Evolutionary conservation across 2,888 invertebrate genomes (phyloP), one percentile per base, ranked within the genome.

Genomic region (Habrosyne pyritoides): DNA sequence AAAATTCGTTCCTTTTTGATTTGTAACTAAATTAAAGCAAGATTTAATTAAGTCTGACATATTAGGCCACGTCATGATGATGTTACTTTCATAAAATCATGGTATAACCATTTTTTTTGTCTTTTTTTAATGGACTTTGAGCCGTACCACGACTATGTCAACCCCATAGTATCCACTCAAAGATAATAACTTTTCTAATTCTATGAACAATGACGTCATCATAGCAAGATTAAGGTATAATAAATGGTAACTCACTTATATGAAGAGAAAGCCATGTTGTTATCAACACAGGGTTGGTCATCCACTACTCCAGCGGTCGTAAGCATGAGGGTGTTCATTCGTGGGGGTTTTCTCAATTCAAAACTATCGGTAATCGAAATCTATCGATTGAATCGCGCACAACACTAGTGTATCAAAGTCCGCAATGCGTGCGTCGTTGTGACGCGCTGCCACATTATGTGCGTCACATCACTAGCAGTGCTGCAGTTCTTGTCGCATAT

Each of bases 281-380:
- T 83, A 69, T 91, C 91, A 65, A 87, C 83, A 74, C 87, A 89
- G 73, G 86, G 75, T 76, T 91, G 92, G 66, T 92, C 92, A 66
- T 91, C 91, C 67, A 86, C 83, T 57, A 81, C 74, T 66, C 89
- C 89, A 61, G 81, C 83, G 64, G 88, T 84, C 67, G 92, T 92
- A 70, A 92, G 90, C 92, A 92, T 92, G 70, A 92, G 91, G 79
- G 88, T 86, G 83, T 92, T 91, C 91, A 92, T 91, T 78, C 85
- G 86, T 73, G 64, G 67, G 75, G 42, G 42, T 14, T 7, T 3
- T 42, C 14, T 18, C 42, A 8, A 8, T 42, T 42, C 42, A 42
- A 42, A 42, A 42, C 42, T 42, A 8, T 42, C 18, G 64, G 61
- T 66, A 68, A 69, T 57, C 67, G 58, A 67, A 55, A 57, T 70